phyloP scores from a whole-genome alignment of 2,113 vertebrate genomes.

The Sapajus apella region DNA sequence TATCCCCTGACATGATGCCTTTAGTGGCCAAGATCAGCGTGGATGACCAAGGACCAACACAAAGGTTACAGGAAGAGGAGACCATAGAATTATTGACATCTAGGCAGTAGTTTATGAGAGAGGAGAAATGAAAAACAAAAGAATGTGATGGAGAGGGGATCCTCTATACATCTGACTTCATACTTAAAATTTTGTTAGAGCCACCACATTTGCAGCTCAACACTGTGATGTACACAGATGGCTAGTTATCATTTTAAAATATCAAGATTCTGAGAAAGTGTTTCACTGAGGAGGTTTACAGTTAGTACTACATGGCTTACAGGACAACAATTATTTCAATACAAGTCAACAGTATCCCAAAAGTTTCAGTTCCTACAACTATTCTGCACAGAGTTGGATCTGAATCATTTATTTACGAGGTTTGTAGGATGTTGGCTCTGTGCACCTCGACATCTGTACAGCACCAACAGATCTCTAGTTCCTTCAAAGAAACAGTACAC shows the following conservation, averaged over 20 bases:
- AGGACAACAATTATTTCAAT: not conserved
- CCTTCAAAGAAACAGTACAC: conserved; percentile 46
- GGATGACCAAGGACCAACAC: not conserved
- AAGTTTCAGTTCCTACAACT: not conserved
- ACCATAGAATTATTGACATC: not conserved
- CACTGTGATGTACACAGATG: not conserved
- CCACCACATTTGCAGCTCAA: not conserved
- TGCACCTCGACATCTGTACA: conserved; percentile 20
- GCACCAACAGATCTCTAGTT: not conserved
- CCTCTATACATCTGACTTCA: not conserved
- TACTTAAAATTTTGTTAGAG: not conserved
- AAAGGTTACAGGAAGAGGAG: not conserved
- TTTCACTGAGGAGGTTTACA: not conserved
- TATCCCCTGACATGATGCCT: not conserved
- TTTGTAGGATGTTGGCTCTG: conserved; percentile 37
- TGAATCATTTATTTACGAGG: conserved; percentile 58
- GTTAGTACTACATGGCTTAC: not conserved
- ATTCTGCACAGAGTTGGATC: not conserved
- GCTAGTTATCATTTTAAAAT: not conserved
- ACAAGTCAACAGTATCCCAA: not conserved
- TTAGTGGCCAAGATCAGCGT: not conserved
- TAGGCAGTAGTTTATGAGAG: not conserved
- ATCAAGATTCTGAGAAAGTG: not conserved
- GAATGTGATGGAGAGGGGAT: not conserved
- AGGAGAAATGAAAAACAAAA: not conserved